Base-by-base conservation (phyloP, 2,888 invertebrate species). In the Falcaria lacertinaria region DNA sequence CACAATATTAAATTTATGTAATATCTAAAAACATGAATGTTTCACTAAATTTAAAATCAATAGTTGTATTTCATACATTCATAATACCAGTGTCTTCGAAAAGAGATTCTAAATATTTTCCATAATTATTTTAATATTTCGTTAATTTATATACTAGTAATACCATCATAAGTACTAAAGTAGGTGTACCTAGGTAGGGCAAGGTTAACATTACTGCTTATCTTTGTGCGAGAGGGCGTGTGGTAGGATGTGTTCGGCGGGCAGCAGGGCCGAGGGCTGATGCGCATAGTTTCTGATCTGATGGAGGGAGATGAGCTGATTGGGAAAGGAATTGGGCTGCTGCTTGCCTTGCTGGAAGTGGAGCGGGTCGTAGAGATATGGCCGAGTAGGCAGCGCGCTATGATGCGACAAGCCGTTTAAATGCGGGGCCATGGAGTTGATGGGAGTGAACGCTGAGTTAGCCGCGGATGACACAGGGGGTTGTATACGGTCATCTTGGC, bases 261-360 rank as follows among this genome's bases (percentile, higher is more conserved):
- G 91, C 90, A 94, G 92, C 38, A 94, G 85, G 45, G 94, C 91
- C 54, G 95, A 93, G 48, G 97, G 97, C 75, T 97, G 97, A 78
- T 97, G 97, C 52, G 97, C 96, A 85, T 97, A 98, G 85, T 98
- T 98, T 82, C 98, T 93, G 72, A 98, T 98, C 90, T 98, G 98
- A 86, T 98, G 98, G 60, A 98, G 91, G 61, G 97, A 97, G 83
- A 97, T 97, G 86, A 97, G 91, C 84, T 97, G 97, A 80, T 97
- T 97, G 47, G 97, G 97, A 84, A 97, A 97, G 45, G 93, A 92
- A 55, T 92, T 91, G 1, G 93, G 91, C 69, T 89, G 89, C 68
- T 89, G 90, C 64, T 92, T 92, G 48, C 82, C 82, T 76, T 93
- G 94, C 73, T 95, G 96, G 90, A 97, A 96, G 78, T 95, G 95